phyloP scores from a whole-genome alignment of 1,140 invertebrate genomes.

The Pseudomyrmex pallidus region DNA sequence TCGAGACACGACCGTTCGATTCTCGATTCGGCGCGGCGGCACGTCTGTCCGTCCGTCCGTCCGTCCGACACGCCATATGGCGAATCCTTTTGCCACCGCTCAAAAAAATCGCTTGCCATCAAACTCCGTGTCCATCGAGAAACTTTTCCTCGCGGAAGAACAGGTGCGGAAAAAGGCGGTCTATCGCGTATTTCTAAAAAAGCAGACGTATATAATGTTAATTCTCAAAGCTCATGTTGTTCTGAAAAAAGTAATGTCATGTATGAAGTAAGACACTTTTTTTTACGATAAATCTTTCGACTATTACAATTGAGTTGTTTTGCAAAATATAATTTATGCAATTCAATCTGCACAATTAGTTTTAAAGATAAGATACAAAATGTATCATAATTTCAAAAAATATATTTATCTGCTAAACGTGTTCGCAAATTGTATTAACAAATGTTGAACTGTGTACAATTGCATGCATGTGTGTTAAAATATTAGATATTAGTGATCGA shows the following conservation, averaged over 20 bases:
- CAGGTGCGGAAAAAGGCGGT: constrained; percentile 19
- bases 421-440: no score
- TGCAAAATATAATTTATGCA: no score
- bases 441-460: no score
- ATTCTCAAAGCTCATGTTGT: not conserved
- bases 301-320: no score
- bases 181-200: not conserved
- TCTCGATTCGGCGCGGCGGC: constrained; percentile 37
- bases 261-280: no score
- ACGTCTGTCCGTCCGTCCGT: constrained; percentile 44
- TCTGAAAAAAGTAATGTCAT: not conserved
- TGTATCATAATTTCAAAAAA: no score
- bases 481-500: no score
- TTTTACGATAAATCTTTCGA: not conserved
- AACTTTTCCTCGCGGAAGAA: constrained; percentile 40
- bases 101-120: constrained; percentile 68
- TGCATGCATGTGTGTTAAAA: no score
- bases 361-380: no score
- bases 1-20: constrained; percentile 64
- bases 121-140: constrained; percentile 60
- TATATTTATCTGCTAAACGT: no score
- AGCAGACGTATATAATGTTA: not conserved
- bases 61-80: constrained; percentile 77
- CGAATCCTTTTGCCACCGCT: constrained; percentile 78
- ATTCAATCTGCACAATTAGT: no score